Percentiles rank a stretch among this genome's conserved stretches.
These are phyloP conservation scores for Diorhabda sublineata DNA, from an alignment of 1,140 invertebrate species.

Conservation along the genomic window DNA sequence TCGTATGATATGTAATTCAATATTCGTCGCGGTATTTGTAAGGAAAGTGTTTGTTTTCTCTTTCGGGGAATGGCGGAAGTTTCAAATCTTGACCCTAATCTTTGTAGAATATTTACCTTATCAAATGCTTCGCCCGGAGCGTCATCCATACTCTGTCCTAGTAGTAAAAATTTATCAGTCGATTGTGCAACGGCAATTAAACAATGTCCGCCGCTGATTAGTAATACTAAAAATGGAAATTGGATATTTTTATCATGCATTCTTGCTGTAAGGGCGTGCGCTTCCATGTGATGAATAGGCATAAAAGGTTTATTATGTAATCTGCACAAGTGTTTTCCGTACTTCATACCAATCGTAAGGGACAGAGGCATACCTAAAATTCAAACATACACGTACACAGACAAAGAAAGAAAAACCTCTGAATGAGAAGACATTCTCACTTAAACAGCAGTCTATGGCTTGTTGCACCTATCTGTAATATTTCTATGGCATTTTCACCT, in stretches of 20 bases:
- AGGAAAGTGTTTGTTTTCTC: too few relatives aligned
- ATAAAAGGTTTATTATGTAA: slow-evolving; percentile 78
- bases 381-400: background rate
- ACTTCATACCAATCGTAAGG: slow-evolving; percentile 74
- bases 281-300: slow-evolving; percentile 98
- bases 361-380: slow-evolving; percentile 66
- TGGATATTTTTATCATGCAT: slow-evolving; percentile 61
- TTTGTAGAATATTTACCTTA: slow-evolving; percentile 57
- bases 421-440: too few relatives aligned
- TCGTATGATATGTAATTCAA: too few relatives aligned
- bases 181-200: slow-evolving; percentile 73
- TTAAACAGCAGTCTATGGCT: too few relatives aligned
- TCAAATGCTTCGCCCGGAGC: slow-evolving; percentile 90
- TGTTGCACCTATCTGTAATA: too few relatives aligned
- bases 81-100: background rate
- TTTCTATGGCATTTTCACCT: too few relatives aligned
- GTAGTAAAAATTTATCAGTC: slow-evolving; percentile 71
- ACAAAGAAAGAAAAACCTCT: too few relatives aligned
- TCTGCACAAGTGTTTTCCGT: slow-evolving; percentile 75
- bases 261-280: slow-evolving; percentile 87
- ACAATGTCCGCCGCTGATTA: slow-evolving; percentile 92
- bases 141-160: slow-evolving; percentile 78
- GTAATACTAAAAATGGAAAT: slow-evolving; percentile 85
- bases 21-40: too few relatives aligned
- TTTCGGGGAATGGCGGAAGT: too few relatives aligned